A percentile compares a stretch with the other conserved stretches of the same genome.
Evolutionary conservation across 1,140 invertebrate genomes (phyloP).

Genomic region (Drosophila melanogaster): Release_6_plus_ISO1_MT NC_004354.4:2970501-2971000

Average conservation of each 20-base stretch:
- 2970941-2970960: conserved; percentile 4
- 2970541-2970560: not conserved
- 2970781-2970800: conserved; percentile 19
- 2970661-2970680: conserved; percentile 66
- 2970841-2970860: conserved; percentile 82
- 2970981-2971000: conserved; percentile 81
- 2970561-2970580: not conserved
- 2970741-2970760: conserved; percentile 19
- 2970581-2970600: too few species aligned
- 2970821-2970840: conserved; percentile 82
- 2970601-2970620: not conserved
- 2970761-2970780: conserved; percentile 42
- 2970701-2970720: conserved; percentile 71
- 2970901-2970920: conserved; percentile 17
- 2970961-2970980: conserved; percentile 73
- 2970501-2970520: conserved; percentile 57
- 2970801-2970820: conserved; percentile 81
- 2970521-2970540: not conserved
- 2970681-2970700: conserved; percentile 65
- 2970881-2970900: conserved; percentile 10
- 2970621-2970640: conserved; percentile 73
- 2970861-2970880: conserved; percentile 69
- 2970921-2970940: conserved; percentile 1
- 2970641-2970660: conserved; percentile 81
- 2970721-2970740: conserved; percentile 22